Evolutionary conservation across 2,797 vertebrate genomes (phyloP).

Genomic region (Euthynnus affinis): DNA sequence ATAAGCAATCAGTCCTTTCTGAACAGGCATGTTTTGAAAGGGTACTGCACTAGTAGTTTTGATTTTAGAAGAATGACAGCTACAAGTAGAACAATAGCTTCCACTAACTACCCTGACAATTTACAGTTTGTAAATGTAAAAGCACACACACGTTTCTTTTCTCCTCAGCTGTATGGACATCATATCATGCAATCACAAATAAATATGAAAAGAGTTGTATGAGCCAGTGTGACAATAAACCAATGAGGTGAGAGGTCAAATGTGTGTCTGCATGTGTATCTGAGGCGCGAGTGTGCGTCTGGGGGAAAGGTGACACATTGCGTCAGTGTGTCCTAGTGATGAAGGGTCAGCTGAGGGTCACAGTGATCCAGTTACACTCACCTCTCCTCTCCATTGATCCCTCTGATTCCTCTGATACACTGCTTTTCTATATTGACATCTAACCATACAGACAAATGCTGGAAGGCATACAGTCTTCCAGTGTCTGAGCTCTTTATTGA

Average conservation of each 20-base stretch:
- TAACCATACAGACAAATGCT: conserved; percentile 73
- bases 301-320: conserved; percentile 55
- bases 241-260: conserved; percentile 50
- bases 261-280: conserved; percentile 31
- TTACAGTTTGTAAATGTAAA: background rate
- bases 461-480: conserved; percentile 67
- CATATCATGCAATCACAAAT: background rate
- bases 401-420: conserved; percentile 61
- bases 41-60: background rate
- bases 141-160: background rate
- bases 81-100: background rate
- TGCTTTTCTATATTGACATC: conserved; percentile 71
- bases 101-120: background rate
- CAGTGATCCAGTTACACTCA: conserved; percentile 71
- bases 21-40: too few species aligned
- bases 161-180: background rate
- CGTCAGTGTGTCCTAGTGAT: conserved; percentile 58
- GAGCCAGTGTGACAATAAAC: conserved; percentile 19
- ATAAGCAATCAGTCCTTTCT: too few species aligned
- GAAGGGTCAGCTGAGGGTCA: conserved; percentile 73
- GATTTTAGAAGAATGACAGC: conserved; percentile 18
- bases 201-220: background rate
- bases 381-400: conserved; percentile 72
- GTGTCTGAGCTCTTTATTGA: conserved; percentile 72
- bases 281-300: conserved; percentile 22